Conservation (phyloP, 2,797 vertebrate genomes). For the Pyrocephalus nanus region DNA sequence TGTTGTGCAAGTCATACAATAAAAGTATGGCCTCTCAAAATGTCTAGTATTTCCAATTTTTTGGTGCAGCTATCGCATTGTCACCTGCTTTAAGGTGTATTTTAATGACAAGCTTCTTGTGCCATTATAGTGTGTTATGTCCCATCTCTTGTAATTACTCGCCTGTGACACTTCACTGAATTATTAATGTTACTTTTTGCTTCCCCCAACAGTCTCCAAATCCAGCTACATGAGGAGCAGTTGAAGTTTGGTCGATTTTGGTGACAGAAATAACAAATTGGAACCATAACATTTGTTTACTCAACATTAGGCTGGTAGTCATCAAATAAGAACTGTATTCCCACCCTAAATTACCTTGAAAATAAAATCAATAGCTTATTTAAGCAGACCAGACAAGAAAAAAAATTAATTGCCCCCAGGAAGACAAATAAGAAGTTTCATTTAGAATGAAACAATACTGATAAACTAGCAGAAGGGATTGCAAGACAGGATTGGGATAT, state of each 20-base stretch:
- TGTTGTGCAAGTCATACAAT: background rate
- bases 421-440: conserved; percentile 58
- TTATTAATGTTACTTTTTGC: conserved; percentile 26
- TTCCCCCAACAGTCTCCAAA: background rate
- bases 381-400: conserved; percentile 59
- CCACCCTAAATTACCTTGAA: conserved; percentile 72
- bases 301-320: conserved; percentile 42
- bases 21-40: background rate
- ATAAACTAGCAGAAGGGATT: conserved; percentile 9
- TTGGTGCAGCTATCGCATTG: background rate
- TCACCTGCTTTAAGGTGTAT: background rate
- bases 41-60: background rate
- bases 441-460: conserved; percentile 40
- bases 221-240: background rate
- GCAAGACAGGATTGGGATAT: background rate
- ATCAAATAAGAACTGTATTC: conserved; percentile 67
- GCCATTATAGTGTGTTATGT: background rate
- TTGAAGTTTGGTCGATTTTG: conserved; percentile 21
- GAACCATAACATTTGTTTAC: conserved; percentile 59
- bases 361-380: conserved; percentile 78
- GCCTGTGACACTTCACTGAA: background rate
- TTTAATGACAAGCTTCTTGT: background rate
- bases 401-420: conserved; percentile 35
- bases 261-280: conserved; percentile 56
- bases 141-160: background rate